A percentile compares a stretch with the other conserved stretches of the same genome.
phyloP scores from a whole-genome alignment of 2,888 invertebrate species.

The Phrixothrix hirtus region DNA sequence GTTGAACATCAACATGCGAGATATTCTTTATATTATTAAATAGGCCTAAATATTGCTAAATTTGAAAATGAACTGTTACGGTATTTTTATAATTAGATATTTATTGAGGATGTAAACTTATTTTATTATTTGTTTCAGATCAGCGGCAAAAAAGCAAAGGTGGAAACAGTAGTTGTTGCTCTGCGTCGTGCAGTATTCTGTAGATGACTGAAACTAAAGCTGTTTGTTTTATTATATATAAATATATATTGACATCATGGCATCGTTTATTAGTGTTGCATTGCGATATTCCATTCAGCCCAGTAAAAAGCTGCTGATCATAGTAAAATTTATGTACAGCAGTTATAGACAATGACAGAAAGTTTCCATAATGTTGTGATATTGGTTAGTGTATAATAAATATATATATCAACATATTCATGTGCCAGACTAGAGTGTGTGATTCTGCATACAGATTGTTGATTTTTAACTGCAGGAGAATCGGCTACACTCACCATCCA shows the following conservation, averaged over 20 bases:
- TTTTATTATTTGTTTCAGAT: slow-evolving; percentile 67
- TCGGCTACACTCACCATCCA: slow-evolving; percentile 42
- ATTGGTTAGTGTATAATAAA: slow-evolving; percentile 54
- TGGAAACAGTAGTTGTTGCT: slow-evolving; percentile 93
- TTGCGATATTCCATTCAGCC: slow-evolving; percentile 21
- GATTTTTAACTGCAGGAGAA: slow-evolving; percentile 35
- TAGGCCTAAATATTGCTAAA: too few relatives aligned
- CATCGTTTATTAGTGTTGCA: slow-evolving; percentile 19
- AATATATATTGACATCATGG: slow-evolving; percentile 16
- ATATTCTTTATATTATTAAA: too few relatives aligned
- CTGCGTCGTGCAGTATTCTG: slow-evolving; percentile 91
- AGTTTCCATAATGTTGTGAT: slow-evolving; percentile 58
- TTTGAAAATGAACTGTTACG: not conserved
- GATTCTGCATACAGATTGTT: slow-evolving; percentile 39
- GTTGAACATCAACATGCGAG: too few relatives aligned
- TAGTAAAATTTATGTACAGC: slow-evolving; percentile 19
- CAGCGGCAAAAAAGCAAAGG: slow-evolving; percentile 96
- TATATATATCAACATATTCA: slow-evolving; percentile 49
- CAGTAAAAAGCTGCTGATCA: slow-evolving; percentile 22
- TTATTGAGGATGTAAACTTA: not conserved
- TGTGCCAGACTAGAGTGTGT: slow-evolving; percentile 55
- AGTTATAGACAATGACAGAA: slow-evolving; percentile 39
- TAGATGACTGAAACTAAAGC: slow-evolving; percentile 58
- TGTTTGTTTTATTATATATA: slow-evolving; percentile 33
- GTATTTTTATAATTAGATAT: not conserved